phyloP scores from a whole-genome alignment of 2,888 invertebrate genomes.

The Hypena proboscidalis region DNA sequence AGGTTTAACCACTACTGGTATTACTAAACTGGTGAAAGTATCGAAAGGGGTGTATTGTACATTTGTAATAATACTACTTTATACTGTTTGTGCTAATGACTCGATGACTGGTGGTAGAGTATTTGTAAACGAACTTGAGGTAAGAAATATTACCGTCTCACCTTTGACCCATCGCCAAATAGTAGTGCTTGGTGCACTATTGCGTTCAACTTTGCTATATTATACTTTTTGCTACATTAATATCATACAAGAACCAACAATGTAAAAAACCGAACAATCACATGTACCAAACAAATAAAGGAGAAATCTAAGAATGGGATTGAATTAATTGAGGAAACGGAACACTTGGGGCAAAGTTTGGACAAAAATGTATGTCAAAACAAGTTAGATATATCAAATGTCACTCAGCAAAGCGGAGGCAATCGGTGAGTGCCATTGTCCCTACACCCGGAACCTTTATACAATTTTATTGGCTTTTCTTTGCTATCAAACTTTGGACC shows the following conservation, averaged over 20 bases:
- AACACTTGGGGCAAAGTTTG: conserved; percentile 32
- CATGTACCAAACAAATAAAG: conserved; percentile 27
- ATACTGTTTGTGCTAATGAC: no score
- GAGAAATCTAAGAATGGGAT: conserved; percentile 35
- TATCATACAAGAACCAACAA: conserved; percentile 9
- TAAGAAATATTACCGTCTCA: no score
- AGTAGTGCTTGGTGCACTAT: no score
- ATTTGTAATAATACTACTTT: no score
- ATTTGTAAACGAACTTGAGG: no score
- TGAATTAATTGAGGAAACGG: conserved; percentile 32
- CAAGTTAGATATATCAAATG: conserved; percentile 43
- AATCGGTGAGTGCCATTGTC: conserved; percentile 51
- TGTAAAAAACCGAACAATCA: conserved; percentile 10
- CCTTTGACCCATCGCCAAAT: no score
- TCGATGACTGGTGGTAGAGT: no score
- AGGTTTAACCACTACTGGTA: conserved; percentile 11
- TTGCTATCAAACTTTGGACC: conserved; percentile 52
- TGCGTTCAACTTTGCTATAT: no score
- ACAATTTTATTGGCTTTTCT: conserved; percentile 58
- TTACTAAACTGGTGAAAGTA: no score
- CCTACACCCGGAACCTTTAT: conserved; percentile 45
- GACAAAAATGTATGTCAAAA: conserved; percentile 24
- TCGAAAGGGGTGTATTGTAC: no score
- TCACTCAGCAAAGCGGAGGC: conserved; percentile 42
- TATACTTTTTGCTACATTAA: no score